A percentile compares a stretch with the other conserved stretches of the same genome.
phyloP scores from a whole-genome alignment of 2,113 vertebrate genomes.

The Piprites chloris region DNA sequence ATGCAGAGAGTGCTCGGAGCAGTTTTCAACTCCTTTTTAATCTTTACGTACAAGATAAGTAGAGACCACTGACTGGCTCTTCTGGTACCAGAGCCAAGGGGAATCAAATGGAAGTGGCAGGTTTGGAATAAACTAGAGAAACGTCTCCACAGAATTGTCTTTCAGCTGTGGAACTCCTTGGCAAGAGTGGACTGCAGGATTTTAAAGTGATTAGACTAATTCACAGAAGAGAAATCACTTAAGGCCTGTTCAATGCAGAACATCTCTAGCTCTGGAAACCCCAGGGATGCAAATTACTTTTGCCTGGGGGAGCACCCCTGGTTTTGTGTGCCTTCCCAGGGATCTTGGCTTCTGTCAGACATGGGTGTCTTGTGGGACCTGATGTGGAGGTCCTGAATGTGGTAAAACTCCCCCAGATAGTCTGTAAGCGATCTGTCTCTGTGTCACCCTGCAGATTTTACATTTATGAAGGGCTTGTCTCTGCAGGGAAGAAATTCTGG shows the following conservation, averaged over 20 bases:
- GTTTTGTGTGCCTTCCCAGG: not conserved
- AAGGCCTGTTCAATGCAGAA: not conserved
- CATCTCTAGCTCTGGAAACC: not conserved
- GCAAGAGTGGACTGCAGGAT: not conserved
- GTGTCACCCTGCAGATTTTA: not conserved
- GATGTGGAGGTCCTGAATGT: not conserved
- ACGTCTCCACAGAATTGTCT: not conserved
- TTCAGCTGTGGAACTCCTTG: not conserved
- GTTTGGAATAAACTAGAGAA: not conserved
- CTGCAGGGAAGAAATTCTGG: not conserved
- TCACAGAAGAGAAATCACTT: not conserved
- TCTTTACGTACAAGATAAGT: not conserved
- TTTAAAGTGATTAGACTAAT: not conserved
- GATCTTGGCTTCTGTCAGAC: not conserved
- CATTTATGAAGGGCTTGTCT: not conserved
- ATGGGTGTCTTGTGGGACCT: not conserved
- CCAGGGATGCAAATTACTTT: not conserved
- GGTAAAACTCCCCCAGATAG: not conserved
- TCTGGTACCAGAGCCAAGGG: not conserved
- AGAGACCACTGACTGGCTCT: not conserved
- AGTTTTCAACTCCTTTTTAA: not conserved
- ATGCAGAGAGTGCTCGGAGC: not conserved
- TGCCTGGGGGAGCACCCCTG: not conserved
- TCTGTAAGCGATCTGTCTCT: not conserved
- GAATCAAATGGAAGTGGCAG: not conserved